These are phyloP conservation scores for Drosophila mulleri DNA, from an alignment of 2,888 invertebrate genomes.

Conservation along the genomic window DNA sequence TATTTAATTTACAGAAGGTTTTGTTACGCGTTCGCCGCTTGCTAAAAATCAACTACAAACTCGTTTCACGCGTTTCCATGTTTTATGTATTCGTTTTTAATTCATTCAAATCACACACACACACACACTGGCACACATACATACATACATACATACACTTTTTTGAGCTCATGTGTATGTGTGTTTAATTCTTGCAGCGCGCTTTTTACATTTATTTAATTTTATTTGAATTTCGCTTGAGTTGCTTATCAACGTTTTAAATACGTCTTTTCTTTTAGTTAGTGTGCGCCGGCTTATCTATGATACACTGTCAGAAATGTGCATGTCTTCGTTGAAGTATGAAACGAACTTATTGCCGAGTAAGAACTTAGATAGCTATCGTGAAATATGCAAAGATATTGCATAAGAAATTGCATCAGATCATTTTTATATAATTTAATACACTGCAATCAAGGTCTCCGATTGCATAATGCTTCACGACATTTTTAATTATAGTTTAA, in stretches of 20 bases:
- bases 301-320: conserved; percentile 45
- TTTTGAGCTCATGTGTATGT: conserved; percentile 8
- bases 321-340: neutral
- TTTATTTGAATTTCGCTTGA: conserved; percentile 23
- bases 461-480: neutral
- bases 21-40: conserved; percentile 66
- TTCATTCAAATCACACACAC: conserved; percentile 41
- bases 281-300: conserved; percentile 61
- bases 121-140: too few relatives aligned
- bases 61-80: conserved; percentile 72
- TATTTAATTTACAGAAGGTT: conserved; percentile 32
- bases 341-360: neutral
- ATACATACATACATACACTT: too few relatives aligned
- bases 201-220: conserved; percentile 53
- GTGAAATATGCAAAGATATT: neutral
- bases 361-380: neutral
- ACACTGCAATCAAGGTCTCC: neutral
- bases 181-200: conserved; percentile 70
- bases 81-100: conserved; percentile 67
- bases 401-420: conserved; percentile 7
- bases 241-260: conserved; percentile 69
- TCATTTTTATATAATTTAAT: neutral
- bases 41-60: conserved; percentile 76
- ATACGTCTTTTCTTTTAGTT: conserved; percentile 76
- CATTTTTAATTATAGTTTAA: neutral